phyloP scores from a whole-genome alignment of 2,797 vertebrate genomes.

The Phoxinus dragarum region DNA sequence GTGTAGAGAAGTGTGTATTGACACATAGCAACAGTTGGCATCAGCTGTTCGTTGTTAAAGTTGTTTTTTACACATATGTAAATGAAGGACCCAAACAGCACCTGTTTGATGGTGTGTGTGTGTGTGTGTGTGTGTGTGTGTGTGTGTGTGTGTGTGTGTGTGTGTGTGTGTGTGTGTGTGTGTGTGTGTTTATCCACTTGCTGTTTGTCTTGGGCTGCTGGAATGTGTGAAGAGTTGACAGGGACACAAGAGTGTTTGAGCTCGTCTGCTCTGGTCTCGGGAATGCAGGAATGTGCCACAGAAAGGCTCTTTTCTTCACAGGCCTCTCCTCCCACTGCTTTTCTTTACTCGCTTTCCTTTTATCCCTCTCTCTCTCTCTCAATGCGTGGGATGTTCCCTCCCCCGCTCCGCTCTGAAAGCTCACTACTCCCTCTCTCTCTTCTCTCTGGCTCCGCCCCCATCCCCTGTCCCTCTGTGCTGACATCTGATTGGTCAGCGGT shows the following conservation, averaged over 20 bases:
- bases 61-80: not conserved
- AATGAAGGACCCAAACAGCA: not conserved
- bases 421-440: constrained; percentile 69
- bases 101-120: not conserved
- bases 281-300: constrained; percentile 49
- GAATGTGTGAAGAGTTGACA: constrained; percentile 11
- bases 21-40: not conserved
- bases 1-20: not conserved
- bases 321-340: constrained; percentile 9
- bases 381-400: constrained; percentile 73
- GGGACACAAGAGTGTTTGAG: not conserved
- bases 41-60: not conserved
- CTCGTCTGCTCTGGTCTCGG: constrained; percentile 5
- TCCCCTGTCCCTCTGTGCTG: constrained; percentile 61
- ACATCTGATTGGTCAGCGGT: constrained; percentile 77
- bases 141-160: no score
- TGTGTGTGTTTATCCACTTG: not conserved
- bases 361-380: constrained; percentile 68
- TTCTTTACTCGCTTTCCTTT: constrained; percentile 46
- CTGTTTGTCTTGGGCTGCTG: not conserved
- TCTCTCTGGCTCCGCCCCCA: constrained; percentile 65
- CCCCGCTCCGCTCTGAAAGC: constrained; percentile 74
- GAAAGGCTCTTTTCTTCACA: constrained; percentile 53
- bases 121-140: no score
- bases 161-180: no score